A percentile compares a stretch with the other conserved stretches of the same genome.
Conservation (phyloP, 1,140 invertebrate species). For the Temnothorax nylanderi region DNA sequence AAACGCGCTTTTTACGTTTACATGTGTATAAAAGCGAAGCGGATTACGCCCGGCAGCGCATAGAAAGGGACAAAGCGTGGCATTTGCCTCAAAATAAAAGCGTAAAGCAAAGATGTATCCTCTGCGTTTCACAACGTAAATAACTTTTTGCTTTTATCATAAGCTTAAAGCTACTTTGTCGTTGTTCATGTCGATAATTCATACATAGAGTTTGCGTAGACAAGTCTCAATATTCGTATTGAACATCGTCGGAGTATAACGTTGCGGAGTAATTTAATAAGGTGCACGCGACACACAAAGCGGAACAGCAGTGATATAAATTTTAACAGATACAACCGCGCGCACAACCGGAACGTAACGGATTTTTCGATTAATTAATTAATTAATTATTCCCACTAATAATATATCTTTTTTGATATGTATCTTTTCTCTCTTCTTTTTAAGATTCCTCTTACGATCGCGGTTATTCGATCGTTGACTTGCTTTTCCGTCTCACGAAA, state of each 20-base stretch:
- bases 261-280: neutral
- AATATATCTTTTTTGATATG: neutral
- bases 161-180: conserved; percentile 1
- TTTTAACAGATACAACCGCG: neutral
- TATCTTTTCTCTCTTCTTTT: neutral
- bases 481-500: neutral
- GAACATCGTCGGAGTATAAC: neutral
- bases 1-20: neutral
- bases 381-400: neutral
- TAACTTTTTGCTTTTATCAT: conserved; percentile 4
- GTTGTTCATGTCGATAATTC: neutral
- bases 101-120: neutral
- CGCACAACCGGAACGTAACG: neutral
- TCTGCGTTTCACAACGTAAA: neutral
- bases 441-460: neutral
- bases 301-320: neutral
- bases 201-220: neutral
- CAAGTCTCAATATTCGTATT: neutral
- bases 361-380: neutral
- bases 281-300: neutral
- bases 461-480: neutral
- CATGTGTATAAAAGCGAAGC: neutral
- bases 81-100: neutral
- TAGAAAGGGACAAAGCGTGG: neutral
- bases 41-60: neutral